Evolutionary conservation across 2,888 invertebrate species (phyloP).

Genomic region (Galeopsomyia nigrocyanea): DNA sequence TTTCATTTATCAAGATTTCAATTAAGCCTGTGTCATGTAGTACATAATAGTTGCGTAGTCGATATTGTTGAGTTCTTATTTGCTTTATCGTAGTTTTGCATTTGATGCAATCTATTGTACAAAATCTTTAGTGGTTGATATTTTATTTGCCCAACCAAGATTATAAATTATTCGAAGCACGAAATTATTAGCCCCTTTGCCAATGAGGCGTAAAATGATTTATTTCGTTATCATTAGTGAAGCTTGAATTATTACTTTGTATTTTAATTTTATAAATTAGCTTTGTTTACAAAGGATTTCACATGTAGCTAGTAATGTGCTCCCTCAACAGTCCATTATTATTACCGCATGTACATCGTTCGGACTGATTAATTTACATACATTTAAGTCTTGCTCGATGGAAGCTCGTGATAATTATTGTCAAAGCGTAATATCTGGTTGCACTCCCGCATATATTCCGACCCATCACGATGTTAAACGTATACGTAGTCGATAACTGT

Average conservation of each 20-base stretch:
- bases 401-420: not conserved
- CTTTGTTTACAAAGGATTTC: no score
- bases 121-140: not conserved
- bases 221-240: no score
- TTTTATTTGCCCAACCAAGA: no score
- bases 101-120: not conserved
- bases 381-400: not conserved
- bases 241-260: no score
- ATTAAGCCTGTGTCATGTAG: slow-evolving; percentile 23
- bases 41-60: slow-evolving; percentile 17
- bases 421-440: slow-evolving; percentile 34
- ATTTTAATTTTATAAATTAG: no score
- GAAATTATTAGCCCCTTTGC: no score
- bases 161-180: no score
- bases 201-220: no score
- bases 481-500: slow-evolving; percentile 15
- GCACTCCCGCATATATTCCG: no score
- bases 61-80: slow-evolving; percentile 1
- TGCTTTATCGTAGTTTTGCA: not conserved
- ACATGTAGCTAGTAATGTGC: no score
- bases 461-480: no score
- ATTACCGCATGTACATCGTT: slow-evolving; percentile 11
- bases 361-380: slow-evolving; percentile 4
- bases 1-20: slow-evolving; percentile 35
- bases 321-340: not conserved